Percentiles rank a stretch among this genome's conserved stretches.
These are phyloP conservation scores for Meandrina meandrites DNA, from an alignment of 92 coral and sea anemone species.

Conservation along the genomic window DNA sequence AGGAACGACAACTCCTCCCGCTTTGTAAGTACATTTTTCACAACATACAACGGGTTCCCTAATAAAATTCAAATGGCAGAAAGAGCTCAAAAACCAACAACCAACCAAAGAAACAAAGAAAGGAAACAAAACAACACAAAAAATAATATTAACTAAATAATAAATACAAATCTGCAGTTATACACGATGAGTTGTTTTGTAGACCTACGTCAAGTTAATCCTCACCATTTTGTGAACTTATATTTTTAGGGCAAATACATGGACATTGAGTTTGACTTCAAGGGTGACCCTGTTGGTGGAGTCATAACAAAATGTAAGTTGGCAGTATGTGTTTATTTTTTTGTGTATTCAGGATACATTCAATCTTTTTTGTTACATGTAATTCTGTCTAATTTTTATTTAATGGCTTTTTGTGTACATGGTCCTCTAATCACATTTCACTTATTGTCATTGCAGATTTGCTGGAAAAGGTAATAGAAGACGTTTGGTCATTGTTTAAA, in stretches of 20 bases:
- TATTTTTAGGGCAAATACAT: conserved; percentile 90
- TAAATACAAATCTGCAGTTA: too few relatives aligned
- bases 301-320: conserved; percentile 97
- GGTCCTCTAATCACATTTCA: conserved; percentile 12
- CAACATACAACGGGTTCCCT: too few relatives aligned
- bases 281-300: conserved; percentile 98
- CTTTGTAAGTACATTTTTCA: conserved; percentile 74
- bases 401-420: neutral
- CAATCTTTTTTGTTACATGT: neutral
- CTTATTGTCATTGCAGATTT: conserved; percentile 55
- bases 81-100: too few relatives aligned
- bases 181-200: too few relatives aligned
- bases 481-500: neutral
- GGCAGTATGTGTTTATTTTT: neutral
- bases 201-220: too few relatives aligned
- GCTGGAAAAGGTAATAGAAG: conserved; percentile 64
- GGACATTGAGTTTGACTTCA: conserved; percentile 99
- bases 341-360: neutral
- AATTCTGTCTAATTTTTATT: neutral
- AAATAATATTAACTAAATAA: too few relatives aligned
- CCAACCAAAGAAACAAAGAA: too few relatives aligned
- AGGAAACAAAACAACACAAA: too few relatives aligned
- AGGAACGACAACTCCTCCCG: conserved; percentile 97
- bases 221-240: neutral
- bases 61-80: too few relatives aligned